Evolutionary conservation across 2,113 vertebrate genomes (phyloP).

Genomic region (Mesembrinibis cayennensis): DNA sequence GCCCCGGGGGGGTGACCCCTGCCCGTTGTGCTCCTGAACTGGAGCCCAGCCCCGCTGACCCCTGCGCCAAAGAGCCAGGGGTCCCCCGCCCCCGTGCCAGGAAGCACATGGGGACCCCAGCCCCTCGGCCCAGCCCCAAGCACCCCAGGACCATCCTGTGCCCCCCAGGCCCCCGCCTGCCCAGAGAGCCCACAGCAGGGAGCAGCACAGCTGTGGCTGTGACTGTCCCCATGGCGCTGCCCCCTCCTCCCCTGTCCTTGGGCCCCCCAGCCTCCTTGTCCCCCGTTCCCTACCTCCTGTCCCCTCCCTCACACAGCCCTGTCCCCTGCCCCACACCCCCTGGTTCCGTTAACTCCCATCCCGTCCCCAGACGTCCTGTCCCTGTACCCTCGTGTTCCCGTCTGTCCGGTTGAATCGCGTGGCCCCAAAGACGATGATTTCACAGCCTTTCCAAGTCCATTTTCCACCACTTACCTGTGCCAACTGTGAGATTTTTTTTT

Average conservation of each 20-base stretch:
- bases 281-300: background rate
- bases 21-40: background rate
- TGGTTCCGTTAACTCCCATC: background rate
- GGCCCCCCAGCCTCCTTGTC: background rate
- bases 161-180: background rate
- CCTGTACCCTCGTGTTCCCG: background rate
- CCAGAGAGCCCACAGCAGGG: background rate
- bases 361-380: background rate
- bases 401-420: background rate
- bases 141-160: background rate
- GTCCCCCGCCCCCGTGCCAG: background rate
- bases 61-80: background rate
- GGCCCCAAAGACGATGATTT: background rate
- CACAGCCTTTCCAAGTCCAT: background rate
- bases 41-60: background rate
- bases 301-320: no score
- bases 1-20: background rate
- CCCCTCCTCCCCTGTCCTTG: background rate
- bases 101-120: background rate
- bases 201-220: background rate
- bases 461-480: background rate
- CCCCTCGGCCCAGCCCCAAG: background rate
- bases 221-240: rapidly evolving
- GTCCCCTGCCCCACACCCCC: background rate
- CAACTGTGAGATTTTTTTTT: background rate